Conservation (phyloP, 1,140 invertebrate genomes). For the Brachionus sp. region DNA sequence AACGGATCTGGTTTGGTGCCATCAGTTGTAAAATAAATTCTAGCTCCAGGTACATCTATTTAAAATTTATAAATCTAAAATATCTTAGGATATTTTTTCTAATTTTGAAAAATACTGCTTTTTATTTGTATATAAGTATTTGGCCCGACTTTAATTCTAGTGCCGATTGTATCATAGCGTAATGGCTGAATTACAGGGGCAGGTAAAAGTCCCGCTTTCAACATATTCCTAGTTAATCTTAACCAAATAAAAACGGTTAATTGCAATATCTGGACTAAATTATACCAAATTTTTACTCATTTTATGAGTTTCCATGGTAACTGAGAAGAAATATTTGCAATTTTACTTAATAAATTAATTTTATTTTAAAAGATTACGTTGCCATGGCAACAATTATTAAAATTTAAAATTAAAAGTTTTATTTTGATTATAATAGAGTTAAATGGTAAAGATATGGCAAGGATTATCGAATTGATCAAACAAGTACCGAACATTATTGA, state of each 20-base stretch:
- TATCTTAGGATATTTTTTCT: not conserved
- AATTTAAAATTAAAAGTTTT: not conserved
- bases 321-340: not conserved
- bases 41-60: conserved; percentile 54
- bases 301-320: not conserved
- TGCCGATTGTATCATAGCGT: conserved; percentile 48
- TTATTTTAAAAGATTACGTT: not conserved
- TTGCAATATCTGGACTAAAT: not conserved
- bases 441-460: not conserved
- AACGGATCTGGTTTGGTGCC: conserved; percentile 58
- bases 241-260: not conserved
- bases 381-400: not conserved
- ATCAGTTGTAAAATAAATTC: conserved; percentile 60
- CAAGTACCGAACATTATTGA: conserved; percentile 39
- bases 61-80: no score
- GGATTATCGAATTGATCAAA: conserved; percentile 25
- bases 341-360: not conserved
- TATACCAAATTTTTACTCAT: not conserved
- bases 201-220: conserved; percentile 57
- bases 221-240: conserved; percentile 51
- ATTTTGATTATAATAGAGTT: not conserved
- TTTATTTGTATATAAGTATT: conserved; percentile 54
- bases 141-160: conserved; percentile 53
- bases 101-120: not conserved
- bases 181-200: conserved; percentile 57